These are phyloP conservation scores for Pipistrellus pipistrellus DNA, from an alignment of 2,797 vertebrate species.

Conservation along the genomic window DNA sequence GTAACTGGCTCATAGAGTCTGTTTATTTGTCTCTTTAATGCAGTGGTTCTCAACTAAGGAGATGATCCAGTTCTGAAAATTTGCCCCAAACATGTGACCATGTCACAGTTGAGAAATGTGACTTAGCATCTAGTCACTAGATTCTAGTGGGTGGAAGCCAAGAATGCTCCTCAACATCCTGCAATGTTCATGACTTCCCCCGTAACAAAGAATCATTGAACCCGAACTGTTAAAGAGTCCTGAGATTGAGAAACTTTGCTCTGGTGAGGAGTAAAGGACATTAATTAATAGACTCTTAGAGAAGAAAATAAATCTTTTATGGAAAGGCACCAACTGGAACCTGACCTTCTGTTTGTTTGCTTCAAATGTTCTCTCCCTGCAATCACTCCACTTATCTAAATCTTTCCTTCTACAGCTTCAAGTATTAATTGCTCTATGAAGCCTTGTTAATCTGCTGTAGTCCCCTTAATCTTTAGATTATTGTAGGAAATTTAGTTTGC, in stretches of 20 bases:
- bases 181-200: not conserved
- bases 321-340: not conserved
- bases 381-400: not conserved
- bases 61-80: not conserved
- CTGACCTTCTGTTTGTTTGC: not conserved
- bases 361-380: not conserved
- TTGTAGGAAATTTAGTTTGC: slow-evolving; percentile 1
- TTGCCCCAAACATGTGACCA: not conserved
- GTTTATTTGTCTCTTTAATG: not conserved
- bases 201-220: not conserved
- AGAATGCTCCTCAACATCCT: not conserved
- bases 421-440: not conserved
- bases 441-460: not conserved
- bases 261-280: not conserved
- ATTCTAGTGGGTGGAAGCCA: not conserved
- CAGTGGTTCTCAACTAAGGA: not conserved
- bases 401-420: not conserved
- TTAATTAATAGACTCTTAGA: slow-evolving; percentile 42
- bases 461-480: slow-evolving; percentile 14
- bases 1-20: not conserved
- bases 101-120: slow-evolving; percentile 1
- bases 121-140: not conserved
- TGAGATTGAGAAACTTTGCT: slow-evolving; percentile 20
- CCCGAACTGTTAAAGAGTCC: not conserved
- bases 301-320: slow-evolving; percentile 26